phyloP scores from a whole-genome alignment of 1,140 invertebrate genomes.

The Ooceraea biroi region DNA sequence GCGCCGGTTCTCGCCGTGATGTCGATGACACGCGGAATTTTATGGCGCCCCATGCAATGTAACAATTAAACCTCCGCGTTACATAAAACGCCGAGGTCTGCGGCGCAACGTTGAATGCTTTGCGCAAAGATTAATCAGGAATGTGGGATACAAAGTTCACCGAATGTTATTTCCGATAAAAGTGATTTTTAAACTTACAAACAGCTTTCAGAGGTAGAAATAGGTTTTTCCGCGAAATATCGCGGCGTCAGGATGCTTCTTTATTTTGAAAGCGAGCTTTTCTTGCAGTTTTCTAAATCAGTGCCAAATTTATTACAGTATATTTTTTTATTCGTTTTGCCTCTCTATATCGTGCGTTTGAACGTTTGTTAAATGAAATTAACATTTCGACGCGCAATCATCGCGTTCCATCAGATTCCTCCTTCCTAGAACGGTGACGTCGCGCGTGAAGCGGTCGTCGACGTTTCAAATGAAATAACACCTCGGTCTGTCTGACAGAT shows the following conservation, averaged over 20 bases:
- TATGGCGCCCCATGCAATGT: not conserved
- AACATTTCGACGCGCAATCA: conserved; percentile 22
- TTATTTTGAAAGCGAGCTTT: not conserved
- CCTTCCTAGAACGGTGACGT: conserved; percentile 7
- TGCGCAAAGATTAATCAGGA: no score
- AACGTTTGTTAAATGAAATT: conserved; percentile 7
- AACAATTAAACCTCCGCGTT: conserved; percentile 15
- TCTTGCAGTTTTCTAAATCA: not conserved
- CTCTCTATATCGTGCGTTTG: not conserved
- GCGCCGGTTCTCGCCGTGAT: conserved; percentile 27
- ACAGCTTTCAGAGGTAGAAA: no score
- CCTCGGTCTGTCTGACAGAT: conserved; percentile 42
- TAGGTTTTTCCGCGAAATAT: not conserved
- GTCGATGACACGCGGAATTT: conserved; percentile 35
- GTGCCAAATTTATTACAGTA: not conserved
- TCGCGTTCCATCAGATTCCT: conserved; percentile 4
- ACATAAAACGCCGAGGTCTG: not conserved
- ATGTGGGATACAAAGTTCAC: no score
- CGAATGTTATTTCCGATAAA: no score
- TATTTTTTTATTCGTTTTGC: not conserved
- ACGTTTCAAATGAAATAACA: conserved; percentile 51
- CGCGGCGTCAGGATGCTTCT: not conserved
- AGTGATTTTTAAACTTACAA: no score
- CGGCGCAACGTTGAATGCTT: no score
- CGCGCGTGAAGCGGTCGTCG: not conserved